These are phyloP conservation scores for Axinella damicornis DNA, from an alignment of 37 sponge, comb jelly and placozoan genomes.

Conservation along the genomic window DNA sequence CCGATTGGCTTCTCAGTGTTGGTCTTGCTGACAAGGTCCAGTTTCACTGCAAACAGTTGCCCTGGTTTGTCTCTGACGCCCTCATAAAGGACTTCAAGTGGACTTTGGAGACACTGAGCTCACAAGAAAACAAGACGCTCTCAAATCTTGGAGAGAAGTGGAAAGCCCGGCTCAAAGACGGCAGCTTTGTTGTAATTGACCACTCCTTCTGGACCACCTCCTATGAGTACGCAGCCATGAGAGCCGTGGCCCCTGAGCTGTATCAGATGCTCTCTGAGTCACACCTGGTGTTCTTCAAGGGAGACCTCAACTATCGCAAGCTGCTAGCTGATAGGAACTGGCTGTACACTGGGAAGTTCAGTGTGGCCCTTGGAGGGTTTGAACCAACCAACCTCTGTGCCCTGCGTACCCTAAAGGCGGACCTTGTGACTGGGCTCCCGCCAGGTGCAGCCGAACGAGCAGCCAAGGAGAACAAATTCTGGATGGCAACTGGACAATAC, in stretches of 20 bases:
- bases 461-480: conserved; percentile 71
- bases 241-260: conserved; percentile 80
- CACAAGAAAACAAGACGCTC: conserved; percentile 36
- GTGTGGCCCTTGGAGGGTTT: conserved; percentile 85
- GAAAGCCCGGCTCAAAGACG: conserved; percentile 56
- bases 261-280: conserved; percentile 68
- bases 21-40: conserved; percentile 62
- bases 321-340: conserved; percentile 94
- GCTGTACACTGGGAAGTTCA: conserved; percentile 86
- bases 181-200: conserved; percentile 59
- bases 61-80: conserved; percentile 99
- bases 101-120: conserved; percentile 69
- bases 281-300: conserved; percentile 91
- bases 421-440: conserved; percentile 89
- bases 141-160: conserved; percentile 67
- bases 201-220: conserved; percentile 96
- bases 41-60: conserved; percentile 92
- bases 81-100: conserved; percentile 80
- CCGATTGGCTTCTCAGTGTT: conserved; percentile 77
- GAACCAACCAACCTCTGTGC: conserved; percentile 87
- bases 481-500: conserved; percentile 92
- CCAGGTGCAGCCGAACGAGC: conserved; percentile 73
- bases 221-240: conserved; percentile 91
- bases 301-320: conserved; percentile 99
- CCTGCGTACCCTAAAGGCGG: conserved; percentile 96